Base-by-base conservation (phyloP, 1,140 invertebrate species). In the Drosophila punjabiensis region DNA sequence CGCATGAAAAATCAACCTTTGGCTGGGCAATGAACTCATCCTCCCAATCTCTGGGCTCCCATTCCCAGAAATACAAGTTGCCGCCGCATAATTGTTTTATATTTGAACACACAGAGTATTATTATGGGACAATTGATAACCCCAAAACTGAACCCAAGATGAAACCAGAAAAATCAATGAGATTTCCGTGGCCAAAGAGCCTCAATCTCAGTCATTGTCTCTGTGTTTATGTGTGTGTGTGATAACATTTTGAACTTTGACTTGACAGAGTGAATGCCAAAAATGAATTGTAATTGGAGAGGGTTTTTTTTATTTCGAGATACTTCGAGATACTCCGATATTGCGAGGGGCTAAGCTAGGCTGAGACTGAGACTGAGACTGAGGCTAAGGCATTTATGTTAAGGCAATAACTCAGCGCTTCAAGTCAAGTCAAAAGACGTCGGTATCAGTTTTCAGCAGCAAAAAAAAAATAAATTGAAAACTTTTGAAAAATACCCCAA, bases 381-480 rank as follows among this genome's bases (percentile, higher is more conserved):
- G 20, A 37, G 61, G 47, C 43, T 41, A 32, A 43, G 41, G 60
- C 55, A 30, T 59, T 77, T 58, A 76, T 56, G 48, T 73, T 73
- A 24, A 61, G 70, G 68, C 71, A 58, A 62, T 79, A 77, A 69
- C 43, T 77, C 64, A 75, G 48, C 18, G 65, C 65, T 20, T 20
- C 48, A 47, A 76, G 48, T 78, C 60, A 64, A 64, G 32, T 32
- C 43, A 65, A 64, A 64, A 58, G 39, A 35, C 55, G 58, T 30
- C 61, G 47, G 58, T 81, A 81, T 81, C 71, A 65, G 59, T 81
- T 81, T 76, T 81, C 79, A 28, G 28, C 61, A 79, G 48, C 56
- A 47, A 35, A 58, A 24, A 24, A 24, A 24, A 24, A 81, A 61
- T 81, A 70, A 76, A 81, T 81, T 81, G 60, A 81, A 81, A 76